A percentile compares a stretch with the other conserved stretches of the same genome.
These are phyloP conservation scores for Amyelois transitella DNA, from an alignment of 1,140 invertebrate species.

Conservation along the genomic window DNA sequence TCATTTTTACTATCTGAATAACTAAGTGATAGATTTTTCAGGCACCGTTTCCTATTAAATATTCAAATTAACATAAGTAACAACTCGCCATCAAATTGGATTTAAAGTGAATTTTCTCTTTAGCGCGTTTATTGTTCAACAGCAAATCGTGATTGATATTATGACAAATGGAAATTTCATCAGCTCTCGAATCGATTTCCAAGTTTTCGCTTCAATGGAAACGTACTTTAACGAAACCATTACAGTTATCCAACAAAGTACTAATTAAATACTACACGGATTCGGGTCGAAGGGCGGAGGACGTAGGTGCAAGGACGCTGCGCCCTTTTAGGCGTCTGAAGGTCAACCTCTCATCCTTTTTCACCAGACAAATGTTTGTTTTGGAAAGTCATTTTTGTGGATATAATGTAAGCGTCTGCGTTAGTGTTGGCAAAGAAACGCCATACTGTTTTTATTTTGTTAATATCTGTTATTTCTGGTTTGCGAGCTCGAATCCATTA, in stretches of 20 bases:
- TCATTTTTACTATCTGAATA: too few relatives aligned
- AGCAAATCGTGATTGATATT: too few relatives aligned
- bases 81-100: too few relatives aligned
- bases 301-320: constrained; percentile 21
- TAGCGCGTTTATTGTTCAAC: too few relatives aligned
- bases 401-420: background rate
- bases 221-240: background rate
- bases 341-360: constrained; percentile 17
- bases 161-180: too few relatives aligned
- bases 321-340: constrained; percentile 22
- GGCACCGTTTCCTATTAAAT: too few relatives aligned
- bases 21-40: too few relatives aligned
- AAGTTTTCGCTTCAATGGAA: too few relatives aligned
- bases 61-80: too few relatives aligned
- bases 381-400: background rate
- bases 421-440: background rate
- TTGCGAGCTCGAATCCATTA: too few relatives aligned
- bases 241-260: background rate
- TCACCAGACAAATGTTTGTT: background rate
- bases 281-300: constrained; percentile 11
- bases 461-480: background rate
- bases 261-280: constrained; percentile 8
- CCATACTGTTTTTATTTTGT: background rate
- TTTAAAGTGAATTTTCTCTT: too few relatives aligned
- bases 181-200: too few relatives aligned